Evolutionary conservation across 2,113 vertebrate species (phyloP).

Genomic region (Craseonycteris thonglongyai): DNA sequence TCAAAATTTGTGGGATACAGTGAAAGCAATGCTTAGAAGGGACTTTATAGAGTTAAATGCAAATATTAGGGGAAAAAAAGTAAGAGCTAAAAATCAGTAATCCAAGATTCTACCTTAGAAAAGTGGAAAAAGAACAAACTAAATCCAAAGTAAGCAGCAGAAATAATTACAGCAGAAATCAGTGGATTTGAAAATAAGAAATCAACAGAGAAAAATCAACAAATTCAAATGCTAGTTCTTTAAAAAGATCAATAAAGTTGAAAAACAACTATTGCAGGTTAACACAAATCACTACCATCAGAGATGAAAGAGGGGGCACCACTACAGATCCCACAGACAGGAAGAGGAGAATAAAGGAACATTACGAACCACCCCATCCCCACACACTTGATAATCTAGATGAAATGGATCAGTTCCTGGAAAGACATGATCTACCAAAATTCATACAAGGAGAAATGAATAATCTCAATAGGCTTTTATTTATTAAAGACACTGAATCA

Average conservation of each 20-base stretch:
- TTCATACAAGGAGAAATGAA: neutral
- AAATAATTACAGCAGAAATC: neutral
- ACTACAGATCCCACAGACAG: neutral
- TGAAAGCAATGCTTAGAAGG: neutral
- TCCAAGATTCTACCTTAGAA: neutral
- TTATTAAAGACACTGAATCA: neutral
- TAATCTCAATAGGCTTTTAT: neutral
- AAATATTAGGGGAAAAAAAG: accelerated
- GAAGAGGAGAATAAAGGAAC: neutral
- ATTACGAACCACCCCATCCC: neutral
- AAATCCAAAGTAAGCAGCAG: neutral
- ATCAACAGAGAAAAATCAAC: neutral
- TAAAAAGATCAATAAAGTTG: neutral
- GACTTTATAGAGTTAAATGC: neutral
- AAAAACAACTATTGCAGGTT: neutral
- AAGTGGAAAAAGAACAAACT: neutral
- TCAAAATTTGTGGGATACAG: neutral
- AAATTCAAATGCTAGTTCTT: neutral
- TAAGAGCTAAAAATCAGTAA: neutral
- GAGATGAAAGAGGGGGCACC: neutral
- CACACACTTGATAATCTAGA: neutral
- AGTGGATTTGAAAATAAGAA: neutral
- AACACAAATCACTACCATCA: neutral
- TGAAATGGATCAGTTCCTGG: neutral
- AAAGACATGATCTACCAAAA: neutral